These are phyloP conservation scores for Ichneumoninae sp. DNA, from an alignment of 2,888 invertebrate genomes.

Conservation along the genomic window DNA sequence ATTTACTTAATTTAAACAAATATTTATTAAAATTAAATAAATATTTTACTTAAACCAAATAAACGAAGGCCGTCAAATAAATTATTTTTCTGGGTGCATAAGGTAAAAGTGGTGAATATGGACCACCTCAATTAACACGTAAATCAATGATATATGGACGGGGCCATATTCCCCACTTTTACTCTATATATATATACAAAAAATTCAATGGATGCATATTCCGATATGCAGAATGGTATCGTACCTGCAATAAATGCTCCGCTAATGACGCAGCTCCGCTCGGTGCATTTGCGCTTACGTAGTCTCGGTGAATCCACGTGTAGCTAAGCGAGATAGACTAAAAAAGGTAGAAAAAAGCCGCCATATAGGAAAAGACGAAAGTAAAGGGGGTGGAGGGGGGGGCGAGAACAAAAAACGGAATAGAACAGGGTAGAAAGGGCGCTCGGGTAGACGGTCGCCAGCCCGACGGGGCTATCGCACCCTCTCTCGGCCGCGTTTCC, in stretches of 20 bases:
- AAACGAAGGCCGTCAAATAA: too few relatives aligned
- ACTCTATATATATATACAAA: too few relatives aligned
- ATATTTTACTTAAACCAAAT: too few relatives aligned
- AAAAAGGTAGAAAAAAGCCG: slow-evolving; percentile 6
- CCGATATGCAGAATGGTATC: neutral
- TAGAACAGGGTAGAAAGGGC: slow-evolving; percentile 49
- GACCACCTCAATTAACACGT: too few relatives aligned
- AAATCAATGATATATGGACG: too few relatives aligned
- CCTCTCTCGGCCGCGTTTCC: slow-evolving; percentile 54
- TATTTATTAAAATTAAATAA: too few relatives aligned
- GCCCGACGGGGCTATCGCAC: slow-evolving; percentile 41
- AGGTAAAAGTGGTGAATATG: too few relatives aligned
- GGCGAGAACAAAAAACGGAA: slow-evolving; percentile 18
- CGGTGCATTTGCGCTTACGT: slow-evolving; percentile 44
- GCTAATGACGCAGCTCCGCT: neutral
- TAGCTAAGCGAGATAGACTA: slow-evolving; percentile 19
- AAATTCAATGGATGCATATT: neutral
- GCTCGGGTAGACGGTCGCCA: slow-evolving; percentile 40
- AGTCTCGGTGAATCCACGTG: slow-evolving; percentile 18
- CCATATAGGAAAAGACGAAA: slow-evolving; percentile 11
- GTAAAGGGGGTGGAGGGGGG: neutral
- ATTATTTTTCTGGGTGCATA: too few relatives aligned
- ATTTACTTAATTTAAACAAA: too few relatives aligned
- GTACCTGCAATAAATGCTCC: neutral
- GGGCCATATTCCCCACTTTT: too few relatives aligned